These are phyloP conservation scores for Melanotus villosus DNA, from an alignment of 2,888 invertebrate genomes.

Conservation along the genomic window DNA sequence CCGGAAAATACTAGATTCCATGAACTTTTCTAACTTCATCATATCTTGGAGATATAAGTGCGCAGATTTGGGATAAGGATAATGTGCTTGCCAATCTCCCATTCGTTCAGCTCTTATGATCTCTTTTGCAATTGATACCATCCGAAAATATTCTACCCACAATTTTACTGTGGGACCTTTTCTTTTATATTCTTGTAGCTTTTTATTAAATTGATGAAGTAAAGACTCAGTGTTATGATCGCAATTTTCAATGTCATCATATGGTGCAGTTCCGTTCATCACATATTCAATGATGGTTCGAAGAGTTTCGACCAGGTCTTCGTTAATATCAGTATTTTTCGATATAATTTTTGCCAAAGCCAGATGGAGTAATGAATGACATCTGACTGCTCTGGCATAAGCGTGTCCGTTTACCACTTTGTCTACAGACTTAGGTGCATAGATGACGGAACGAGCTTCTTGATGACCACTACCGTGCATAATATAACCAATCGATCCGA, in stretches of 20 bases:
- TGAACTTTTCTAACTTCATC: slow-evolving; percentile 53
- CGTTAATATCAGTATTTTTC: slow-evolving; percentile 58
- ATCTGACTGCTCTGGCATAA: slow-evolving; percentile 49
- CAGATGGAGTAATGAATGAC: slow-evolving; percentile 57
- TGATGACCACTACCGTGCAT: slow-evolving; percentile 65
- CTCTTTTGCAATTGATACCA: slow-evolving; percentile 62
- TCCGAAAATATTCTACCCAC: slow-evolving; percentile 61
- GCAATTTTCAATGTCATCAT: slow-evolving; percentile 59
- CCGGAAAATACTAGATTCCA: slow-evolving; percentile 56
- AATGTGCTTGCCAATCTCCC: slow-evolving; percentile 64
- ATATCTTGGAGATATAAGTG: slow-evolving; percentile 61
- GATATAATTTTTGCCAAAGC: slow-evolving; percentile 58
- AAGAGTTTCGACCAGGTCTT: slow-evolving; percentile 54
- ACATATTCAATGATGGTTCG: slow-evolving; percentile 50
- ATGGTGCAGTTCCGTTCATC: slow-evolving; percentile 55
- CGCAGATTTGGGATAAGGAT: slow-evolving; percentile 52
- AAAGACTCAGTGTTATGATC: slow-evolving; percentile 56
- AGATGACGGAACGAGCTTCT: slow-evolving; percentile 51
- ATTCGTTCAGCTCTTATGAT: slow-evolving; percentile 63
- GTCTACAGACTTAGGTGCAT: slow-evolving; percentile 54
- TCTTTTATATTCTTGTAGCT: slow-evolving; percentile 55
- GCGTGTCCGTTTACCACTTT: slow-evolving; percentile 59
- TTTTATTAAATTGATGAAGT: slow-evolving; percentile 56
- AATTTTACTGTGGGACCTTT: slow-evolving; percentile 61
- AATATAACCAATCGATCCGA: slow-evolving; percentile 62